These are phyloP conservation scores for Eumerus sabulonum DNA, from an alignment of 2,888 invertebrate genomes.

Conservation along the genomic window DNA sequence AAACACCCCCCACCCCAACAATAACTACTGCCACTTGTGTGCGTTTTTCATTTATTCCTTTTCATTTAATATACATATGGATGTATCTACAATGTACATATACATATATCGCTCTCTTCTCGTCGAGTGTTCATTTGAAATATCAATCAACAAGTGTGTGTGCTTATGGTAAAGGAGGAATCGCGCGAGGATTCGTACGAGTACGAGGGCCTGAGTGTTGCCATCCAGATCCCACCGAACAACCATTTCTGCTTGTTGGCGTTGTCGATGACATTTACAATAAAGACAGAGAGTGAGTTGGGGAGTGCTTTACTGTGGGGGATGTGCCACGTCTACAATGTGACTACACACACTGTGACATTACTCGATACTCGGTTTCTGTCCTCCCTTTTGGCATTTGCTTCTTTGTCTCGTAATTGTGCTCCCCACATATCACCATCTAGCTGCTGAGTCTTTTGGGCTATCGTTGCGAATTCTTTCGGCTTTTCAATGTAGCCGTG, in stretches of 20 bases:
- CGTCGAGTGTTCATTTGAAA: constrained; percentile 65
- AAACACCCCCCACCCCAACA: constrained; percentile 6
- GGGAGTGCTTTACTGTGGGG: constrained; percentile 30
- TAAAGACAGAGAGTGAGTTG: constrained; percentile 29
- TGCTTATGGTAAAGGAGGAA: constrained; percentile 55
- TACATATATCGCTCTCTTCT: constrained; percentile 45
- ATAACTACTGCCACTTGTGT: constrained; percentile 46
- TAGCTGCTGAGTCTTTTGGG: too few relatives aligned
- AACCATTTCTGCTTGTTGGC: too few relatives aligned
- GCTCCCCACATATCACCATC: too few relatives aligned
- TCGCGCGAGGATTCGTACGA: constrained; percentile 58
- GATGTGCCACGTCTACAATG: constrained; percentile 63
- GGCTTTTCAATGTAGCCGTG: too few relatives aligned
- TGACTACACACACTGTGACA: constrained; percentile 62
- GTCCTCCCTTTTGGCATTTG: background rate
- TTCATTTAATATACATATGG: constrained; percentile 13
- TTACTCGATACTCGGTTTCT: constrained; percentile 30
- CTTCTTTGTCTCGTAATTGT: constrained; percentile 2
- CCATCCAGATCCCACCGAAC: constrained; percentile 7
- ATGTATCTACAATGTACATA: too few relatives aligned
- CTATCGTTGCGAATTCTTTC: too few relatives aligned
- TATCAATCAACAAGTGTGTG: constrained; percentile 69
- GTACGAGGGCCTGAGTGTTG: constrained; percentile 22
- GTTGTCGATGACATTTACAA: too few relatives aligned
- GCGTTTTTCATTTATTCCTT: constrained; percentile 42